Percentiles rank a stretch among this genome's conserved stretches.
phyloP scores from a whole-genome alignment of 2,888 invertebrate species.

The Tholera decimalis region DNA sequence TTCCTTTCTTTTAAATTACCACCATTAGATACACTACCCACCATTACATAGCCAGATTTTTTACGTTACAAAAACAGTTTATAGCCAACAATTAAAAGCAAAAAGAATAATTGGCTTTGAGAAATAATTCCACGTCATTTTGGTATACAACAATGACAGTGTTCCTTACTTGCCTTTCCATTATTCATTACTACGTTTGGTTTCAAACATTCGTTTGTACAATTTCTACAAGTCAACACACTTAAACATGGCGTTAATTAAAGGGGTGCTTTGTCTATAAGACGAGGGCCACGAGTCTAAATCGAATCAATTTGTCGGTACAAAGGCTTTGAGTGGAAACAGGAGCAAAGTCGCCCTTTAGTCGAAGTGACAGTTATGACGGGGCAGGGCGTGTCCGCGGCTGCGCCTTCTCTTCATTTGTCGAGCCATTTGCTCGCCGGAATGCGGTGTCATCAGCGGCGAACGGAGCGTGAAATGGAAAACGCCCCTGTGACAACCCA shows the following conservation, averaged over 20 bases:
- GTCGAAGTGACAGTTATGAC: conserved; percentile 88
- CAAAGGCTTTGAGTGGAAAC: conserved; percentile 71
- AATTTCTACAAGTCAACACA: conserved; percentile 33
- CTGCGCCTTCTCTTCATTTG: conserved; percentile 89
- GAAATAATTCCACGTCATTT: conserved; percentile 68
- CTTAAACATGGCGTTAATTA: conserved; percentile 56
- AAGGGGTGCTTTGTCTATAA: conserved; percentile 54
- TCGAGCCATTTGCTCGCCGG: conserved; percentile 89
- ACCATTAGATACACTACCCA: conserved; percentile 68
- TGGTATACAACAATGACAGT: conserved; percentile 61
- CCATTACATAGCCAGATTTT: conserved; percentile 66
- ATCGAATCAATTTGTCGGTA: conserved; percentile 84
- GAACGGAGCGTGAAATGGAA: conserved; percentile 91
- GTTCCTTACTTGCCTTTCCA: conserved; percentile 63
- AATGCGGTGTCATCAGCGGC: conserved; percentile 90
- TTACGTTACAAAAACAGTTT: conserved; percentile 63
- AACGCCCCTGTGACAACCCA: conserved; percentile 88
- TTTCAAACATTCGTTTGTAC: conserved; percentile 41
- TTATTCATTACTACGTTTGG: conserved; percentile 62
- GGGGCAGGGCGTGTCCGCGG: conserved; percentile 85
- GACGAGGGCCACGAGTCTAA: conserved; percentile 71
- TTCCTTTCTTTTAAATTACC: conserved; percentile 68
- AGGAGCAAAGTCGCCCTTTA: conserved; percentile 70
- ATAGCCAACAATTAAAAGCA: conserved; percentile 71
- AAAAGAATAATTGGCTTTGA: conserved; percentile 69